These are phyloP conservation scores for Hyperopisus bebe DNA, from an alignment of 2,113 vertebrate species.

Conservation along the genomic window DNA sequence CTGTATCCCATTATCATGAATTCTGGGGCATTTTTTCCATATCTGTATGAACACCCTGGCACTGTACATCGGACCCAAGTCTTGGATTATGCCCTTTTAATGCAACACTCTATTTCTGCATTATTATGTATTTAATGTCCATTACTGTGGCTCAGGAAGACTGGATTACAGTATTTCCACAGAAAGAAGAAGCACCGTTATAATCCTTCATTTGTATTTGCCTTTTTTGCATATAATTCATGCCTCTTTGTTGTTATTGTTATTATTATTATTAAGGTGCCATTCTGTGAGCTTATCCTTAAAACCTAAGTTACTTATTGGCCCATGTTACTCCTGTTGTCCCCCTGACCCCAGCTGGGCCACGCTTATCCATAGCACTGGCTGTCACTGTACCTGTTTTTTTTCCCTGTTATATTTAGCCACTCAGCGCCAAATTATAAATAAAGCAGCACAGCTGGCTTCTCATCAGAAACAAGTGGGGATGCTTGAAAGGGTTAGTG, in stretches of 20 bases:
- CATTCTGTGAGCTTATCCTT: not conserved
- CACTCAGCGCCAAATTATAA: not conserved
- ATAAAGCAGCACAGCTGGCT: not conserved
- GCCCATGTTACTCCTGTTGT: not conserved
- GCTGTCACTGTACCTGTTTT: not conserved
- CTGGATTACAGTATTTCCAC: not conserved
- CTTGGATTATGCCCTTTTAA: not conserved
- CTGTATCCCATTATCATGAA: not conserved
- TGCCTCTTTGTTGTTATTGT: not conserved
- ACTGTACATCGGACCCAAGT: not conserved
- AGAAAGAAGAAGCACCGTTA: not conserved
- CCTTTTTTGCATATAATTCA: not conserved
- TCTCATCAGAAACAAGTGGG: not conserved
- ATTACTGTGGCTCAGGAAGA: conserved; percentile 6
- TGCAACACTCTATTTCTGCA: not conserved
- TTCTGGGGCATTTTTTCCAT: not conserved
- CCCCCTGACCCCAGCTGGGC: not conserved
- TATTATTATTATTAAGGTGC: not conserved
- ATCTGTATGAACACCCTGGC: not conserved
- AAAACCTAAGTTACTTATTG: not conserved
- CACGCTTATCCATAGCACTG: not conserved
- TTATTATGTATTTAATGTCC: not conserved
- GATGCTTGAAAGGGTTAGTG: not conserved
- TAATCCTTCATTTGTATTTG: not conserved
- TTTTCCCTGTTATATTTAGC: not conserved